Conservation (phyloP, 2,797 vertebrate species). For the Peromyscus nudipes region DNA sequence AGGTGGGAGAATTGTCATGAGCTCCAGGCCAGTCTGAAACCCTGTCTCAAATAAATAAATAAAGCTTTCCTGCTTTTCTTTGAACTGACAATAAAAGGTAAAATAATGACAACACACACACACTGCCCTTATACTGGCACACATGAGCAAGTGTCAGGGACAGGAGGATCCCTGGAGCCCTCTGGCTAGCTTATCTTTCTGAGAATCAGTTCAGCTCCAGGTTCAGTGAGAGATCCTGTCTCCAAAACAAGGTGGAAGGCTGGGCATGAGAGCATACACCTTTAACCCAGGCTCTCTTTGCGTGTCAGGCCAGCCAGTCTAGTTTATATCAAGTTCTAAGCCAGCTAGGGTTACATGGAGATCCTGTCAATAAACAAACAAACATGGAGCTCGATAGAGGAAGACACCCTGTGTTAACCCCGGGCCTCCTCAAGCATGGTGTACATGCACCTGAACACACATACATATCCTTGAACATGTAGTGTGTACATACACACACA, state of each 20-base stretch:
- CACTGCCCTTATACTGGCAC: not conserved
- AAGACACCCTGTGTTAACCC: not conserved
- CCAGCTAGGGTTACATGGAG: not conserved
- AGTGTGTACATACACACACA: not conserved
- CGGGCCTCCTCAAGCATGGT: not conserved
- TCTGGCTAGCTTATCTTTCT: not conserved
- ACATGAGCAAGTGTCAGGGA: not conserved
- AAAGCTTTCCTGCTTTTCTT: constrained; percentile 46
- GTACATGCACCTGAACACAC: not conserved
- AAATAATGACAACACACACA: not conserved
- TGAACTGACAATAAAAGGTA: not conserved
- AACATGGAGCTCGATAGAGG: not conserved
- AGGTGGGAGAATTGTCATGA: not conserved
- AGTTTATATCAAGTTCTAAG: not conserved
- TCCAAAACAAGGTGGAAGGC: not conserved
- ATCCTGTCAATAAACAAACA: not conserved
- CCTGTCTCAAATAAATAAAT: not conserved
- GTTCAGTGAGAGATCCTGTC: not conserved
- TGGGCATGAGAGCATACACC: not conserved
- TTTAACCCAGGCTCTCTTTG: too few species aligned
- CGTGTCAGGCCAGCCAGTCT: not conserved
- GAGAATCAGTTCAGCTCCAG: not conserved
- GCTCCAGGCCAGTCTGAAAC: not conserved
- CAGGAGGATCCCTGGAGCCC: not conserved
- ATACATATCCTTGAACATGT: not conserved